Evolutionary conservation across 1,140 invertebrate genomes (phyloP), one percentile per base, ranked within the genome.

Genomic region (Atta cephalotes): DNA sequence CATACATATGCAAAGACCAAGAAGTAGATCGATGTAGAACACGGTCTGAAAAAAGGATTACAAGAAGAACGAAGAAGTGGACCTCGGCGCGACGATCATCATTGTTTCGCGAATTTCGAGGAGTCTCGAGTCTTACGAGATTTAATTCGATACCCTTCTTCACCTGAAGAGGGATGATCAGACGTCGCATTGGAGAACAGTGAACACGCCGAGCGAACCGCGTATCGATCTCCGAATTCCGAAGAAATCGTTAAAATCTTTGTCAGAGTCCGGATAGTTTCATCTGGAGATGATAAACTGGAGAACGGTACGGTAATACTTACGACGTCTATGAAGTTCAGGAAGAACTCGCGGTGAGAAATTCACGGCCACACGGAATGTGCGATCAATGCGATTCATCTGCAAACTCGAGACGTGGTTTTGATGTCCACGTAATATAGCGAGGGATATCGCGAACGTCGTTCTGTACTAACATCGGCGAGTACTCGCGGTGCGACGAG

Each of bases 401-500:
- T n/a, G n/a, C 39, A 56, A 53, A 51, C n/a, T 58, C 53, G 70
- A 53, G 65, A 63, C 35, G 58, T 39, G 62, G n/a, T 53, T 28
- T 45, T 21, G 60, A 21, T 63, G n/a, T 31, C 35, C 35, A 62
- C 28, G 16, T 25, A 6, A 21, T 3, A 39, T 12, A 45, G 39
- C 39, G 10, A 53, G 49, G 60, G 45, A 49, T 45, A 28, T 25
- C 62, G 35, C 28, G 49, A 31, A 70, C 68, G 51, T 86, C 84
- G 21, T 85, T 25, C 58, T 77, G 25, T 72, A 49, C 39, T 72
- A 49, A 62, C 18, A 62, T 74, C 25, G 14, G 70, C 79, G 66
- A 71, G 63, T 81, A 71, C 21, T 58, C 28, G 78, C 78, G 56
- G 76, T 49, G 51, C 76, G 74, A 71, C 60, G 39, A 86, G 51